Percentiles rank a stretch among this genome's conserved stretches.
phyloP scores from a whole-genome alignment of 2,797 vertebrate species.

The Myiotriccus ornatus region DNA sequence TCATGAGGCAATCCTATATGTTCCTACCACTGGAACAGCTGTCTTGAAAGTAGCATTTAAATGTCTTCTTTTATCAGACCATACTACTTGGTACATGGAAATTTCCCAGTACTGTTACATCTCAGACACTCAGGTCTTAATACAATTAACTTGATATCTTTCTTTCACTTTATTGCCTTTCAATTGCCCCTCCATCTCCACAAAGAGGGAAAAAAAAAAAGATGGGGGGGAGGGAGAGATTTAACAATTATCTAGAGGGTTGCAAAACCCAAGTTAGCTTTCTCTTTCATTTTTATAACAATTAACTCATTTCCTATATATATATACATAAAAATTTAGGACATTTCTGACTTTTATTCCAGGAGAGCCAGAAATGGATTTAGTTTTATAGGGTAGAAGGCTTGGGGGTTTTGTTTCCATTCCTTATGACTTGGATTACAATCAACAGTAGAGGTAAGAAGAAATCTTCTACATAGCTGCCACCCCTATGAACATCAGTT shows the following conservation, averaged over 20 bases:
- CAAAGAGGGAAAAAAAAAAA: background rate
- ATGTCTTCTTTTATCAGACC: background rate
- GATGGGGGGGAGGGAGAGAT: rapidly evolving
- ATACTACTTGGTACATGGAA: background rate
- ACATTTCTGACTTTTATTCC: background rate
- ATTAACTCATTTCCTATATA: background rate
- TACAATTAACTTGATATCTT: background rate
- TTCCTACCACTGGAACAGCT: background rate
- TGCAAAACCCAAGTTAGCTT: background rate
- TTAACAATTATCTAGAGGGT: background rate
- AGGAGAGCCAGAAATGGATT: background rate
- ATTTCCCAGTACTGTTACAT: background rate
- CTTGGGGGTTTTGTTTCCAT: background rate
- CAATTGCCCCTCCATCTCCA: background rate
- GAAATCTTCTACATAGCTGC: background rate
- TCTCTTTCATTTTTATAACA: background rate
- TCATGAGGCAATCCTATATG: background rate
- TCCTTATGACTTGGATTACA: background rate
- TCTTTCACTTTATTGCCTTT: background rate
- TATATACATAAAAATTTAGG: background rate
- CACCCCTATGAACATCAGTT: background rate
- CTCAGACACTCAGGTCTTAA: background rate
- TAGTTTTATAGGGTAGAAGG: background rate
- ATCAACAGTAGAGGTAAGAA: background rate
- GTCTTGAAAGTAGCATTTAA: background rate